Conservation (phyloP, 2,797 vertebrate species). For the Chrysocyon brachyurus region DNA sequence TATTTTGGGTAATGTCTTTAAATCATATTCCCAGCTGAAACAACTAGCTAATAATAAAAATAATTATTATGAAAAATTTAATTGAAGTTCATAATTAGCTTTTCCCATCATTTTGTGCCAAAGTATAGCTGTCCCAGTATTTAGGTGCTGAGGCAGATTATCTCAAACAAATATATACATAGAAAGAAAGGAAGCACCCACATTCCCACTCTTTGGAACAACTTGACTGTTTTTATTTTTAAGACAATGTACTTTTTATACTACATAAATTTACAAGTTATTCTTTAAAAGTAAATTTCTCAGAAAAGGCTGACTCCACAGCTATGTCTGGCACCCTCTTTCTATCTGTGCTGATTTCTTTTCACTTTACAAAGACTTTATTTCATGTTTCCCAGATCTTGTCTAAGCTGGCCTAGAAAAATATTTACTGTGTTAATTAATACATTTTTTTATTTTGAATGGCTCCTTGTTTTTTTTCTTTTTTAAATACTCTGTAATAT, state of each 20-base stretch:
- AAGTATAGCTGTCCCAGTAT: background rate
- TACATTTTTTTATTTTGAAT: background rate
- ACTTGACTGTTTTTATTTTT: background rate
- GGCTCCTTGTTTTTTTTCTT: background rate
- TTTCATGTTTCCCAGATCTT: slow-evolving; percentile 31
- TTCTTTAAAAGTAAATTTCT: slow-evolving; percentile 59
- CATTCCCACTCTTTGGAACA: background rate
- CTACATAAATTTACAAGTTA: slow-evolving; percentile 44
- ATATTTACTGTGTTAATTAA: background rate
- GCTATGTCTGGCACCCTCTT: slow-evolving; percentile 9
- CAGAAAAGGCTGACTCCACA: background rate
- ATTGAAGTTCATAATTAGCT: background rate
- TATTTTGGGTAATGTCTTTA: background rate
- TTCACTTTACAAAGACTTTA: slow-evolving; percentile 50
- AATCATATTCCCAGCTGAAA: background rate
- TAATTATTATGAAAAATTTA: background rate
- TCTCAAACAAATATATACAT: background rate
- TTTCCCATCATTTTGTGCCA: background rate
- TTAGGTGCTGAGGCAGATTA: background rate
- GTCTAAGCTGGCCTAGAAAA: background rate
- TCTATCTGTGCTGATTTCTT: background rate
- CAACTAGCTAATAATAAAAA: background rate
- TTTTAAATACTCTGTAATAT: background rate
- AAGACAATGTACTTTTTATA: background rate
- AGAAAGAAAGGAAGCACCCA: background rate